These are phyloP conservation scores for Himalopsyche anomala DNA, from an alignment of 2,888 invertebrate genomes.

Conservation along the genomic window DNA sequence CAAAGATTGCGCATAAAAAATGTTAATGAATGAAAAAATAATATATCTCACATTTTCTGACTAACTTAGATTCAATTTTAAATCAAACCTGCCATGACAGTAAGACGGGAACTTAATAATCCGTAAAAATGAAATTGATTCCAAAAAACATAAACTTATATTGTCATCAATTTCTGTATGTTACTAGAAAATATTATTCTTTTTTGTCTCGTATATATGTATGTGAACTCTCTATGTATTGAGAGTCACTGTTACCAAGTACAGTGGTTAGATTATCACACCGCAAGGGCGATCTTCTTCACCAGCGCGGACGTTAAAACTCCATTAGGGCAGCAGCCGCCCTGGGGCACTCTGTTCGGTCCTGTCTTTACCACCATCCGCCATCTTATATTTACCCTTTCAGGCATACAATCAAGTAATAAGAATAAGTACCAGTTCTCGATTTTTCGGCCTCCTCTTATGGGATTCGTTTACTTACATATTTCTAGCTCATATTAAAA, in stretches of 20 bases:
- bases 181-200: too few species aligned
- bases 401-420: conserved; percentile 42
- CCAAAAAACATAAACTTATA: too few species aligned
- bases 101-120: too few species aligned
- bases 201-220: too few species aligned
- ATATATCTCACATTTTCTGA: too few species aligned
- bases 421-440: conserved; percentile 8
- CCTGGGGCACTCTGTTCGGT: conserved; percentile 1
- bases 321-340: conserved; percentile 42
- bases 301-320: conserved; percentile 35
- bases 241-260: not conserved
- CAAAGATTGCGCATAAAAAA: too few species aligned
- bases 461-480: not conserved
- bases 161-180: too few species aligned
- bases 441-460: not conserved
- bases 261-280: conserved; percentile 40
- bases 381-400: conserved; percentile 43
- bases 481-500: not conserved
- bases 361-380: conserved; percentile 14
- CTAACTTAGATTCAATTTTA: too few species aligned
- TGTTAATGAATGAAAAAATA: too few species aligned
- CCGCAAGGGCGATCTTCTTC: conserved; percentile 38
- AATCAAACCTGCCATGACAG: too few species aligned
- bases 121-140: too few species aligned
- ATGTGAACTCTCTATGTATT: not conserved